phyloP scores from a whole-genome alignment of 2,113 vertebrate species.

The Aythya baeri region DNA sequence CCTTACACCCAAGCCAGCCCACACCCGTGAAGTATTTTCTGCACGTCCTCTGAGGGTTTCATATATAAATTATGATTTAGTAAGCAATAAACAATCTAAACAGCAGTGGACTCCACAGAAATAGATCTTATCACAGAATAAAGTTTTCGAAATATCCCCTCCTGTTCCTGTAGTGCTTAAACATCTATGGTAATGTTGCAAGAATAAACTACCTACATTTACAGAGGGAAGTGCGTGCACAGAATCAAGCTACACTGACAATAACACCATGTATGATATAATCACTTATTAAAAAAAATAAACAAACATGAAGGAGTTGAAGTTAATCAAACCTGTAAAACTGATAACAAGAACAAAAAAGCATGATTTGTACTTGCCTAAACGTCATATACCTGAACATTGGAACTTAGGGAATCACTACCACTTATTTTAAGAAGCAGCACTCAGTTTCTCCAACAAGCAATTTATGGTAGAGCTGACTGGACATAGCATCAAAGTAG shows the following conservation, averaged over 20 bases:
- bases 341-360: not conserved
- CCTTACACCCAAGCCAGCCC: not conserved
- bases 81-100: not conserved
- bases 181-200: not conserved
- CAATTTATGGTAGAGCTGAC: not conserved
- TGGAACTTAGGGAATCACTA: not conserved
- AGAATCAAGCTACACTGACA: not conserved
- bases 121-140: not conserved
- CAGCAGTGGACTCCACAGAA: not conserved
- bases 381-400: not conserved
- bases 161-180: not conserved
- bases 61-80: not conserved
- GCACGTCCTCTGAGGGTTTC: not conserved
- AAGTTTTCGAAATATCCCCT: not conserved
- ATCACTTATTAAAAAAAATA: not conserved
- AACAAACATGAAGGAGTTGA: not conserved
- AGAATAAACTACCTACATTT: not conserved
- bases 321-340: not conserved
- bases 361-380: not conserved
- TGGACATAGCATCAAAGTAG: not conserved
- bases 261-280: rapidly evolving
- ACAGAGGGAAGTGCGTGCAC: not conserved
- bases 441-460: not conserved
- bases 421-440: not conserved
- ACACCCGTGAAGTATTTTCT: not conserved